Evolutionary conservation across 2,113 vertebrate genomes (phyloP), one percentile per base, ranked within the genome.

Genomic region (Myocastor coypus): DNA sequence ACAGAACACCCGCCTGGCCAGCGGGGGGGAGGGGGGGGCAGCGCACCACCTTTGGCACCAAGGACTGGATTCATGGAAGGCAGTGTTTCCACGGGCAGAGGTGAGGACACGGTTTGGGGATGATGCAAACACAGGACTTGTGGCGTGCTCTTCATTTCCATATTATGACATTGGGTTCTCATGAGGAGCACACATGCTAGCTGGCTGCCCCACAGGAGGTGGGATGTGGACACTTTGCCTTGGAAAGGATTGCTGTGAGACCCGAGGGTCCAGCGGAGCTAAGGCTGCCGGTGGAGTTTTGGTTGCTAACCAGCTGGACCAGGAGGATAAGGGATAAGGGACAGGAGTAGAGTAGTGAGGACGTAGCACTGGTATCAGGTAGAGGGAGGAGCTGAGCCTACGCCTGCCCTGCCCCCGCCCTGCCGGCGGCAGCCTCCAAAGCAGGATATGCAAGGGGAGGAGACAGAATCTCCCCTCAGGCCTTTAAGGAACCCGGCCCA

Each of bases 371-470:
- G 71, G 37, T 37, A 37, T 75, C 2, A 42, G 71, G 37, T 26
- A 75, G 42, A 24, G 61, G 66, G 14, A 16, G 34, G 61, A 30
- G n/a, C 52, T 22, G 0, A 14, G 84, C 83, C 30, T 3, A 26
- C n/a, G n/a, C n/a, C n/a, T n/a, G n/a, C n/a, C n/a, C n/a, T n/a
- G n/a, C n/a, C n/a, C n/a, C n/a, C n/a, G n/a, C n/a, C n/a, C n/a
- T 55, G 1, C 4, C 0, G 7, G 20, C 0, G 77, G 69, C 1
- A 2, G 24, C 81, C 24, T 30, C 17, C 0, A 8, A 71, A 32
- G 37, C 73, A 4, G 55, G 10, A 30, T 3, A n/a, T 63, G 28
- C 28, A 0, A 7, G 7, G 77, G 64, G 30, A 4, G 10, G 82
- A 71, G 37, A 4, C 4, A 4, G 71, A 5, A 3, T 30, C 52